Conservation (phyloP, 1,140 invertebrate species). For the Bicyclus anynana region DNA sequence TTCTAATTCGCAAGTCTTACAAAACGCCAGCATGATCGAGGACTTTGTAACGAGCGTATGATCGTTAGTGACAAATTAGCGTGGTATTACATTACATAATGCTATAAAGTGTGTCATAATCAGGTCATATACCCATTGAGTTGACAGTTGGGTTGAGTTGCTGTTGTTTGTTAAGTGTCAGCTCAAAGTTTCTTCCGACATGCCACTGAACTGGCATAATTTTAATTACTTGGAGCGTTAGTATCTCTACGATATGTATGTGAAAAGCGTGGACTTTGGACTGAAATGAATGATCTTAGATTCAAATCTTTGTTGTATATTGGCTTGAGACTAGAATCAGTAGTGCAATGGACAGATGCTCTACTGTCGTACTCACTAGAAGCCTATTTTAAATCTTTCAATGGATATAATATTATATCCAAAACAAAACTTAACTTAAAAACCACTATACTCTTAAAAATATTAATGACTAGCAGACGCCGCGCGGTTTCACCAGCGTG, state of each 20-base stretch:
- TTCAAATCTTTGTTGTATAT: too few species aligned
- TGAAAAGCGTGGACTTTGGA: too few species aligned
- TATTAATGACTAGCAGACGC: too few species aligned
- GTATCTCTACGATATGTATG: not conserved
- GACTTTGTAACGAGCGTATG: not conserved
- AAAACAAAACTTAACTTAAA: too few species aligned
- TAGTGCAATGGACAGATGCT: too few species aligned
- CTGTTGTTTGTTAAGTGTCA: not conserved
- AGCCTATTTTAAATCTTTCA: too few species aligned
- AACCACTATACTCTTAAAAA: too few species aligned
- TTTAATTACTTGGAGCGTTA: not conserved
- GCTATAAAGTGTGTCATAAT: not conserved
- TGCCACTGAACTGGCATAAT: not conserved
- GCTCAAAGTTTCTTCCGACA: not conserved
- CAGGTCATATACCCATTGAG: not conserved
- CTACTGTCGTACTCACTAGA: too few species aligned
- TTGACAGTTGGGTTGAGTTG: not conserved
- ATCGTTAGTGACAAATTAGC: slow-evolving; percentile 3
- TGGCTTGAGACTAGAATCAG: too few species aligned
- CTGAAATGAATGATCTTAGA: too few species aligned
- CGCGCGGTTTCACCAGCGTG: too few species aligned
- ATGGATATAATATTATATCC: too few species aligned
- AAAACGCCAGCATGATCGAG: not conserved
- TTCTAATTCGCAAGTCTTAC: not conserved
- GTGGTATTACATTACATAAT: slow-evolving; percentile 6